Conservation (phyloP, 2,113 vertebrate genomes). For the Menidia beryllina region DNA sequence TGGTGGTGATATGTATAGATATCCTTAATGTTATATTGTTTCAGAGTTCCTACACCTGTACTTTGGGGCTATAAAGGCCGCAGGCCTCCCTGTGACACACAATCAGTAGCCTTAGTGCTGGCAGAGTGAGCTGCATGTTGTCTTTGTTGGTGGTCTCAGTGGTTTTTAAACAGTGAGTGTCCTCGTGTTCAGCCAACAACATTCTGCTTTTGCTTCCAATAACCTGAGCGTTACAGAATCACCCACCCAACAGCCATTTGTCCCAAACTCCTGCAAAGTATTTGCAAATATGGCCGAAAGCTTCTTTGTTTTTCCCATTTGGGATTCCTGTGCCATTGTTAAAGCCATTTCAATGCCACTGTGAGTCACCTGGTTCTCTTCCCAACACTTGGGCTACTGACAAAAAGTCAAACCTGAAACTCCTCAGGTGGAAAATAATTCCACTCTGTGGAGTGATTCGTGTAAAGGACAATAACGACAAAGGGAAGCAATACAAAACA, state of each 20-base stretch:
- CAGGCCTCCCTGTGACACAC: conserved; percentile 33
- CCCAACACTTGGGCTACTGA: conserved; percentile 56
- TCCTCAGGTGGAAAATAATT: conserved; percentile 30
- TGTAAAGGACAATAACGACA: conserved; percentile 41
- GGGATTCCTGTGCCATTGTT: conserved; percentile 3
- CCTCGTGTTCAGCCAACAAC: neutral
- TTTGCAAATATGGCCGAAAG: neutral
- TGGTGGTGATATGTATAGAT: conserved; percentile 68
- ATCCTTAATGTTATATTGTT: conserved; percentile 70
- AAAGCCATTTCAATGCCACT: conserved; percentile 45
- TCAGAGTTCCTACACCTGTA: conserved; percentile 56
- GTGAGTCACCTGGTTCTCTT: conserved; percentile 17
- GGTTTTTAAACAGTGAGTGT: conserved; percentile 25
- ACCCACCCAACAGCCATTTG: neutral
- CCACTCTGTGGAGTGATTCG: conserved; percentile 32
- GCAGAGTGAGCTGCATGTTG: conserved; percentile 22
- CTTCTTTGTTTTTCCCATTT: neutral
- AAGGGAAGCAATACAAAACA: conserved; percentile 79
- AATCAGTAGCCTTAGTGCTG: conserved; percentile 46
- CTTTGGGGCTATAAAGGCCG: conserved; percentile 46
- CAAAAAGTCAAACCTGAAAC: conserved; percentile 24
- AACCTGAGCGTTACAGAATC: neutral
- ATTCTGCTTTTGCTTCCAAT: conserved; percentile 1
- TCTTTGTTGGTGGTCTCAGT: conserved; percentile 41
- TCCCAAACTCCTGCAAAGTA: neutral